phyloP scores from a whole-genome alignment of 2,888 invertebrate genomes.

The Choristoneura rosaceana region DNA sequence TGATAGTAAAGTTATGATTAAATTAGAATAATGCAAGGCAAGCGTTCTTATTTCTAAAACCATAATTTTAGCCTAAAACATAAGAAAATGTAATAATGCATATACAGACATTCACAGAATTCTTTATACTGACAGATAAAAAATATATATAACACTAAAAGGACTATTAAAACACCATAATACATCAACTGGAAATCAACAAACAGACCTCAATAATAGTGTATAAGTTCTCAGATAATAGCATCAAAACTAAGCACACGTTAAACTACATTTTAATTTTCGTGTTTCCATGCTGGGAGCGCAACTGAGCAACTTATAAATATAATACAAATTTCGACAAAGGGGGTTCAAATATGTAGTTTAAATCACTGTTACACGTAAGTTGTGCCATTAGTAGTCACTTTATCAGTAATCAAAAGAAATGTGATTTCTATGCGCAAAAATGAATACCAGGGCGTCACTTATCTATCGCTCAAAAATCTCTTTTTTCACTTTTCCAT shows the following conservation, averaged over 20 bases:
- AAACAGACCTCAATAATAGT: constrained; percentile 12
- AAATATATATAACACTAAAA: constrained; percentile 26
- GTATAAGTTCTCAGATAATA: constrained; percentile 10
- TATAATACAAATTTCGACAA: constrained; percentile 2
- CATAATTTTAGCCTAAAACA: constrained; percentile 14
- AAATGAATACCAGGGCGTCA: background rate
- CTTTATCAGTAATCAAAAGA: background rate
- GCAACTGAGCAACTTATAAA: background rate
- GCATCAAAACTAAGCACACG: constrained; percentile 8
- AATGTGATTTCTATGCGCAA: background rate
- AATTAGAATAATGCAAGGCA: constrained; percentile 35
- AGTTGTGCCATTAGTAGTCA: constrained; percentile 10
- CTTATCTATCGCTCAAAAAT: background rate
- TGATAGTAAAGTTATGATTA: constrained; percentile 16
- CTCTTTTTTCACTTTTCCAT: background rate
- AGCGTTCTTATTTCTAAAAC: constrained; percentile 35
- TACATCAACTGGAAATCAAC: constrained; percentile 23
- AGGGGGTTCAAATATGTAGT: background rate
- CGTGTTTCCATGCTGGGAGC: constrained; percentile 7
- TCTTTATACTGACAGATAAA: constrained; percentile 11
- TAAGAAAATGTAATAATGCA: constrained; percentile 21
- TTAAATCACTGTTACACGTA: constrained; percentile 1
- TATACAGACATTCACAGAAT: constrained; percentile 21
- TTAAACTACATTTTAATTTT: constrained; percentile 25
- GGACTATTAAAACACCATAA: constrained; percentile 5